phyloP scores from a whole-genome alignment of 2,113 vertebrate species.

The Oryzias melastigma region DNA sequence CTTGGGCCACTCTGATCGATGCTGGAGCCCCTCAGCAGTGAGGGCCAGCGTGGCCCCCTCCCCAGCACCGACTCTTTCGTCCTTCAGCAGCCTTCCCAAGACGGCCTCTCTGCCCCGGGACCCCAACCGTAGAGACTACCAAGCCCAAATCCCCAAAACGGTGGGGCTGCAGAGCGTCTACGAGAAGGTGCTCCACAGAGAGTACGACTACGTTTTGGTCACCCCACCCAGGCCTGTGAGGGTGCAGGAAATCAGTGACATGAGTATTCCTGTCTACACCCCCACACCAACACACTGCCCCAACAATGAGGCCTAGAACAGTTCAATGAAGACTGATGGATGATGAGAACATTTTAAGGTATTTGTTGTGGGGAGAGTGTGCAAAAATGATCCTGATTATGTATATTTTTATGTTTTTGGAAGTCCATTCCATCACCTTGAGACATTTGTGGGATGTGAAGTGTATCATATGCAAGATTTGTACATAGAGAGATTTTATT shows the following conservation, averaged over 20 bases:
- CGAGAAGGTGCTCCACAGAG: conserved; percentile 91
- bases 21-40: conserved; percentile 92
- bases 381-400: conserved; percentile 55
- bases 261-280: conserved; percentile 84
- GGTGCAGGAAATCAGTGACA: conserved; percentile 88
- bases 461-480: conserved; percentile 79
- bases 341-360: conserved; percentile 27
- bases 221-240: conserved; percentile 83
- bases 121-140: conserved; percentile 88
- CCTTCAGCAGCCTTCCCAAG: conserved; percentile 84
- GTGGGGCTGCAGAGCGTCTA: conserved; percentile 94
- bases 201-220: conserved; percentile 88
- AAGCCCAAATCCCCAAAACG: conserved; percentile 93
- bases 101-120: conserved; percentile 90
- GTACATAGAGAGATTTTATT: conserved; percentile 79
- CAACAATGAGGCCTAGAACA: conserved; percentile 61
- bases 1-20: conserved; percentile 94
- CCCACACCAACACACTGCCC: conserved; percentile 81
- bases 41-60: conserved; percentile 71
- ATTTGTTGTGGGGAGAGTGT: conserved; percentile 37
- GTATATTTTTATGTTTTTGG: conserved; percentile 55
- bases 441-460: conserved; percentile 54
- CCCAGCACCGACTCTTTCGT: conserved; percentile 76
- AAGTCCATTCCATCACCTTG: conserved; percentile 61
- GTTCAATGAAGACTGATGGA: conserved; percentile 47